Conservation (phyloP, 2,113 vertebrate genomes). For the Alosa alosa region DNA sequence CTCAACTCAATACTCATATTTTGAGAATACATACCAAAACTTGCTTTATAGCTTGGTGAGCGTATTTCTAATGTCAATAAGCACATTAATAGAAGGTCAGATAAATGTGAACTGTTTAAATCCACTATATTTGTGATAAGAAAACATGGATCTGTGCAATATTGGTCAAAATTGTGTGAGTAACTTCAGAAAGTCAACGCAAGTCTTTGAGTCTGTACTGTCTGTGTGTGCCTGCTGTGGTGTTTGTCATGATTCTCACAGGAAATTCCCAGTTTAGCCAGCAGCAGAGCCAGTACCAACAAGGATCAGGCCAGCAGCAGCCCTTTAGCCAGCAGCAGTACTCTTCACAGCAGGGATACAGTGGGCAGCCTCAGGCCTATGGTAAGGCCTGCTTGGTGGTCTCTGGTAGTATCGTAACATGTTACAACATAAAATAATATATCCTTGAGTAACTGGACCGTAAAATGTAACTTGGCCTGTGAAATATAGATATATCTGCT, state of each 20-base stretch:
- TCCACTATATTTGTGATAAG: no score
- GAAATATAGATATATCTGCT: neutral
- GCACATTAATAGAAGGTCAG: no score
- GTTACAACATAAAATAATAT: neutral
- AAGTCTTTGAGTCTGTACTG: no score
- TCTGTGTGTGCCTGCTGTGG: no score
- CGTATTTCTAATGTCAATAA: no score
- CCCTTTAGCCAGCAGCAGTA: constrained; percentile 89
- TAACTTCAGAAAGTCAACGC: no score
- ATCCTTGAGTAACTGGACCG: neutral
- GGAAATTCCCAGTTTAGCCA: constrained; percentile 92
- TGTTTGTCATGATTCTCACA: constrained; percentile 46
- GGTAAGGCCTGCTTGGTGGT: constrained; percentile 48
- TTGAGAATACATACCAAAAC: no score
- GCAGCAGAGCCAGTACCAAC: constrained; percentile 89
- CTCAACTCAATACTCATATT: neutral
- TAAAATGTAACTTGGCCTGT: neutral
- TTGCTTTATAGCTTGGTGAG: no score
- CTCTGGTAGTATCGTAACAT: neutral
- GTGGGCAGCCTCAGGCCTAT: constrained; percentile 84
- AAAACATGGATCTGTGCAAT: no score
- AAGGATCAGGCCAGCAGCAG: constrained; percentile 85
- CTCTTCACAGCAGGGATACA: constrained; percentile 86
- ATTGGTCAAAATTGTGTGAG: no score
- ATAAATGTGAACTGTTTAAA: no score